A percentile compares a stretch with the other conserved stretches of the same genome.
Evolutionary conservation across 2,888 invertebrate genomes (phyloP).

Genomic region (Phania funesta): DNA sequence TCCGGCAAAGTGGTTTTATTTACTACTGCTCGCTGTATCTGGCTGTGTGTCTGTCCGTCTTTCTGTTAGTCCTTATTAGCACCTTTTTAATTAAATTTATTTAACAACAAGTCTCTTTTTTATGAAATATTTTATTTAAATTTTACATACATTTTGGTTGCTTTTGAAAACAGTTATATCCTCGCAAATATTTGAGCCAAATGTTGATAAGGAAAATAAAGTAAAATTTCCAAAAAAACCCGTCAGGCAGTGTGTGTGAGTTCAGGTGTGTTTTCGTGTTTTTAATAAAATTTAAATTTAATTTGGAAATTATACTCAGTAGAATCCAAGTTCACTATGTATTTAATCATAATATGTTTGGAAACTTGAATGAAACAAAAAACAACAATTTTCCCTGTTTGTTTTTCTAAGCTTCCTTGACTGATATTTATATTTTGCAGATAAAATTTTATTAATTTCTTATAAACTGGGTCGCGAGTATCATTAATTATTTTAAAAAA

Average conservation of each 20-base stretch:
- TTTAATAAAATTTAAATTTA: no score
- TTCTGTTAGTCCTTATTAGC: not conserved
- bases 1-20: slow-evolving; percentile 57
- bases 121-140: not conserved
- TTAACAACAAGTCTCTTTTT: not conserved
- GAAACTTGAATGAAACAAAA: no score
- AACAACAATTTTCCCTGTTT: no score
- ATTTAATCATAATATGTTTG: no score
- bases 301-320: no score
- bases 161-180: not conserved
- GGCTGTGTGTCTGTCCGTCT: not conserved
- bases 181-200: not conserved
- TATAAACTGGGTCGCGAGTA: no score
- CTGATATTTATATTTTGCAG: no score
- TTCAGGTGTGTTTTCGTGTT: no score
- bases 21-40: slow-evolving; percentile 6
- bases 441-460: no score
- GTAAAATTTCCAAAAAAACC: not conserved
- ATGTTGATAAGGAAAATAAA: not conserved
- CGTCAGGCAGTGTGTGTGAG: no score
- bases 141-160: not conserved
- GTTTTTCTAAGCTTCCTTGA: no score
- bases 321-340: no score
- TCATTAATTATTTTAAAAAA: not conserved
- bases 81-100: slow-evolving; percentile 33